phyloP scores from a whole-genome alignment of 2,888 invertebrate genomes.

The Drosophila atripex region DNA sequence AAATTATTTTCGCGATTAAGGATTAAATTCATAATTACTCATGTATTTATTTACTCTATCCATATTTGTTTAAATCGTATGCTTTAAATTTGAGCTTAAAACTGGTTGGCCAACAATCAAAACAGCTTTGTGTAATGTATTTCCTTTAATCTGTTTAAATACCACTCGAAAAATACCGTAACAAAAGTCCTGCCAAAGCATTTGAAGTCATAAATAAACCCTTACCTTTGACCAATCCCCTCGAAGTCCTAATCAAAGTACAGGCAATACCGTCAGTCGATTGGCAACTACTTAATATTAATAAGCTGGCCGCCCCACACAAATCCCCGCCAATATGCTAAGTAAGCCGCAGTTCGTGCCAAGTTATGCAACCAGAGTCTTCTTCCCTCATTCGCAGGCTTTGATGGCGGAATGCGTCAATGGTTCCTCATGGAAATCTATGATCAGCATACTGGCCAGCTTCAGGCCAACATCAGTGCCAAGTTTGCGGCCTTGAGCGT shows the following conservation, averaged over 20 bases:
- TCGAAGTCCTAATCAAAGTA: background rate
- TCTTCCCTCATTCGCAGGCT: slow-evolving; percentile 83
- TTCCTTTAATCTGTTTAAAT: background rate
- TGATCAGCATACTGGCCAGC: slow-evolving; percentile 87
- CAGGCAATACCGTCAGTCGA: slow-evolving; percentile 14
- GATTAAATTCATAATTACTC: no score
- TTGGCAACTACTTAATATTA: slow-evolving; percentile 36
- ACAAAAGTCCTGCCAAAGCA: slow-evolving; percentile 3
- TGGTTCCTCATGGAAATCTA: slow-evolving; percentile 89
- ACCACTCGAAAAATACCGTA: background rate
- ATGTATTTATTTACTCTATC: no score
- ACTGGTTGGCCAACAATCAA: background rate
- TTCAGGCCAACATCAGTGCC: slow-evolving; percentile 88
- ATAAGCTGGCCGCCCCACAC: slow-evolving; percentile 15
- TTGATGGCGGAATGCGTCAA: slow-evolving; percentile 91
- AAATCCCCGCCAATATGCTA: slow-evolving; percentile 33
- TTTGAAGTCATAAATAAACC: slow-evolving; percentile 27
- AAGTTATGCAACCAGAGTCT: slow-evolving; percentile 33
- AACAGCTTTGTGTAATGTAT: slow-evolving; percentile 2
- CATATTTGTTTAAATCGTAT: background rate
- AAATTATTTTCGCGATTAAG: background rate
- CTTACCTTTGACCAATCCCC: slow-evolving; percentile 11
- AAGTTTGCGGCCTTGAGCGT: slow-evolving; percentile 90
- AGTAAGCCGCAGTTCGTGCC: slow-evolving; percentile 36
- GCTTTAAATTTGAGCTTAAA: background rate